These are phyloP conservation scores for Philopedon plagiatum DNA, from an alignment of 2,888 invertebrate species.

Conservation along the genomic window DNA sequence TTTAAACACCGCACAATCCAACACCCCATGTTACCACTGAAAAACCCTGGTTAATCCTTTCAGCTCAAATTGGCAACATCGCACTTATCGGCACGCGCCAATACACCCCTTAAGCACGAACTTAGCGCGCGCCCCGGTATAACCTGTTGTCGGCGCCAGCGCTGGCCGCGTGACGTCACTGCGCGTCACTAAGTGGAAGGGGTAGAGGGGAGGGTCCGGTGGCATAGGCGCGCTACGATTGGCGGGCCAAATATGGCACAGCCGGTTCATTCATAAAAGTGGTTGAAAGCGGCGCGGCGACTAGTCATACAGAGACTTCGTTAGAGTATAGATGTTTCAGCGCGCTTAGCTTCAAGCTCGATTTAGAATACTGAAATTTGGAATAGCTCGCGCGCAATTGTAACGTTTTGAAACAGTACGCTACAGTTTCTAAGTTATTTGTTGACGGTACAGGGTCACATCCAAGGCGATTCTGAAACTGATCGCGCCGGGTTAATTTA, in stretches of 20 bases:
- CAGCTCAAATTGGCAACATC: slow-evolving; percentile 25
- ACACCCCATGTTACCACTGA: not conserved
- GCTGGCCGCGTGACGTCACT: slow-evolving; percentile 68
- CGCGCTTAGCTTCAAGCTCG: slow-evolving; percentile 19
- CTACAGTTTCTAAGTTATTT: not conserved
- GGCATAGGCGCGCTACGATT: slow-evolving; percentile 68
- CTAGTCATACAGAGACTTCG: slow-evolving; percentile 42
- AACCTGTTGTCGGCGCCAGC: slow-evolving; percentile 54
- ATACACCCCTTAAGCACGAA: slow-evolving; percentile 47
- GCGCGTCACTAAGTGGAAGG: slow-evolving; percentile 59
- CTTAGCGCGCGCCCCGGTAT: slow-evolving; percentile 50
- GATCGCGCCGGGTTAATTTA: not conserved
- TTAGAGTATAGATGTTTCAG: slow-evolving; percentile 24
- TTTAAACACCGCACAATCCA: not conserved
- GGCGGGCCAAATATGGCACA: slow-evolving; percentile 86
- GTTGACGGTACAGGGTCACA: not conserved
- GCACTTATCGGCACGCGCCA: slow-evolving; percentile 50
- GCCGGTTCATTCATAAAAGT: slow-evolving; percentile 88
- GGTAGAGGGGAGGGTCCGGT: slow-evolving; percentile 57
- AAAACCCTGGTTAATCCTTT: not conserved
- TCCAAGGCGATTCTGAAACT: slow-evolving; percentile 6
- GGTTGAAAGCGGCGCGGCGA: slow-evolving; percentile 59
- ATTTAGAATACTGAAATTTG: slow-evolving; percentile 9
- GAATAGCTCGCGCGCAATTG: slow-evolving; percentile 3
- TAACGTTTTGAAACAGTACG: not conserved